Percentiles rank a stretch among this genome's conserved stretches.
Evolutionary conservation across 2,888 invertebrate genomes (phyloP).

Genomic region (Schizaphis graminum): DNA sequence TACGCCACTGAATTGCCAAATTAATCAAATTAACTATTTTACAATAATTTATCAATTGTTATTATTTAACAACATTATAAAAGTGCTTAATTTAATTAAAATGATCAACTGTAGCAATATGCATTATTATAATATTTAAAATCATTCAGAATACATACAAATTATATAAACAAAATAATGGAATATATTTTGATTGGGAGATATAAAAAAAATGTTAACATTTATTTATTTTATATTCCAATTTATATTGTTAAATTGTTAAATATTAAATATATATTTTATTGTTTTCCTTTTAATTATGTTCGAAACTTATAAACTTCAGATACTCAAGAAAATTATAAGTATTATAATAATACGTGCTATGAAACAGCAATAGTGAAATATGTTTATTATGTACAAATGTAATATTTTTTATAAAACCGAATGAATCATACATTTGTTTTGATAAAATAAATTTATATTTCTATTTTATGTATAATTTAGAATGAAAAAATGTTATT

Average conservation of each 20-base stretch:
- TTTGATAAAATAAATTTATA: neutral
- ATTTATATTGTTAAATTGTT: neutral
- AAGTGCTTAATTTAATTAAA: neutral
- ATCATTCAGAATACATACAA: neutral
- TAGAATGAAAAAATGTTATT: conserved; percentile 16
- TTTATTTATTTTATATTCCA: neutral
- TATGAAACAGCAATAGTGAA: neutral
- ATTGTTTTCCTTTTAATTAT: neutral
- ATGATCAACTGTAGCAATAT: neutral
- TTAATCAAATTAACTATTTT: neutral
- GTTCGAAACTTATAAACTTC: neutral
- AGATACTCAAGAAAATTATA: neutral
- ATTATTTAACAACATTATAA: neutral
- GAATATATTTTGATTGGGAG: no score
- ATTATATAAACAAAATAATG: neutral
- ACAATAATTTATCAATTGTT: neutral
- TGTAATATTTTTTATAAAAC: neutral
- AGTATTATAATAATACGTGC: neutral
- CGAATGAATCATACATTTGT: neutral
- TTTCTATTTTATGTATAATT: conserved; percentile 13
- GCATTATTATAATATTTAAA: neutral
- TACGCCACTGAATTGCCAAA: no score
- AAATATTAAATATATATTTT: neutral
- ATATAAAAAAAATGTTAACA: neutral
- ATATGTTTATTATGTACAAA: neutral